A percentile compares a stretch with the other conserved stretches of the same genome.
Conservation (phyloP, 2,113 vertebrate genomes). For the Hymenochirus boettgeri region DNA sequence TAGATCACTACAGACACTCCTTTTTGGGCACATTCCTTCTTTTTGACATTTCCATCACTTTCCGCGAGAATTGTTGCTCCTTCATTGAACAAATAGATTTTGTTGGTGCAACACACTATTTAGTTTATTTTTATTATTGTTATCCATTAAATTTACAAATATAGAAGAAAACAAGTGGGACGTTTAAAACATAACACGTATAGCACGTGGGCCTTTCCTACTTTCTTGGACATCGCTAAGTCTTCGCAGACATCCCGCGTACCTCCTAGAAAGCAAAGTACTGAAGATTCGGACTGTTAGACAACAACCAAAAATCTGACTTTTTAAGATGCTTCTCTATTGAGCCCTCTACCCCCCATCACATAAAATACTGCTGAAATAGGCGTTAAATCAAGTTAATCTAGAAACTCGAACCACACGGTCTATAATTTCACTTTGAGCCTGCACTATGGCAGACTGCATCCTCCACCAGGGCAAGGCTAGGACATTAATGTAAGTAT, state of each 20-base stretch:
- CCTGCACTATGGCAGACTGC: no score
- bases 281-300: constrained; percentile 19
- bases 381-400: no score
- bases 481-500: no score
- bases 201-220: background rate
- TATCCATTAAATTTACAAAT: constrained; percentile 16
- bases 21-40: background rate
- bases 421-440: no score
- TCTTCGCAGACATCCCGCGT: background rate
- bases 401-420: background rate
- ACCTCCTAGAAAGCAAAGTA: background rate
- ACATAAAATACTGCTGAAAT: no score
- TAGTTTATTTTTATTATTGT: background rate
- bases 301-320: constrained; percentile 3
- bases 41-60: background rate
- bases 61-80: background rate
- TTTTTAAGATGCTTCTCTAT: constrained; percentile 1
- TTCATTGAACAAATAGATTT: background rate
- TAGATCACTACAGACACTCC: constrained; percentile 5
- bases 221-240: background rate
- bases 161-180: background rate
- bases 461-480: no score
- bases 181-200: background rate
- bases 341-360: background rate
- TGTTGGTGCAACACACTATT: no score